Evolutionary conservation across 2,888 invertebrate species (phyloP).

Genomic region (Lomographa bimaculata): DNA sequence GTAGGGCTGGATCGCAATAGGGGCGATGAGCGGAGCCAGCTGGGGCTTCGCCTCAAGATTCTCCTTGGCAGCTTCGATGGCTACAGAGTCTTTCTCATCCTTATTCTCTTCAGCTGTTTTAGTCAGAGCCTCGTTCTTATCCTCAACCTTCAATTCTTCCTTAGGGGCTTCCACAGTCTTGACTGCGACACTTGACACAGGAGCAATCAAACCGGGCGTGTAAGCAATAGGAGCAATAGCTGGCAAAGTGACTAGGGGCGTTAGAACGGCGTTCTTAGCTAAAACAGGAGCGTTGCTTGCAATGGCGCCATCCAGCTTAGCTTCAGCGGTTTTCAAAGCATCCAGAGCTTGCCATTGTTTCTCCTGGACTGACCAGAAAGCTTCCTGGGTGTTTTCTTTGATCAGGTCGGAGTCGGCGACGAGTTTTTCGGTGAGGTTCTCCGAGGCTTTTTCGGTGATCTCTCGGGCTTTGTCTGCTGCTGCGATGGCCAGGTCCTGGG

Average conservation of each 20-base stretch:
- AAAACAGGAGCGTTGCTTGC: slow-evolving; percentile 50
- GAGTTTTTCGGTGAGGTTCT: slow-evolving; percentile 51
- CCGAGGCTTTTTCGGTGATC: slow-evolving; percentile 48
- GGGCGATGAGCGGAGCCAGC: slow-evolving; percentile 10
- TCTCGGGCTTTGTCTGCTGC: slow-evolving; percentile 55
- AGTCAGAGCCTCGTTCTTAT: slow-evolving; percentile 35
- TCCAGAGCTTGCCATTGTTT: slow-evolving; percentile 71
- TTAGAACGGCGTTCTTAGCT: slow-evolving; percentile 45
- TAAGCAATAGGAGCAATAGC: slow-evolving; percentile 17
- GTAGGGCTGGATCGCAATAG: slow-evolving; percentile 14
- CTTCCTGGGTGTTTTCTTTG: slow-evolving; percentile 50
- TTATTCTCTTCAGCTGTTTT: slow-evolving; percentile 33
- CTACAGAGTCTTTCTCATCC: slow-evolving; percentile 26
- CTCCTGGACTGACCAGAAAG: slow-evolving; percentile 64
- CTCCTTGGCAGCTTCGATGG: slow-evolving; percentile 35
- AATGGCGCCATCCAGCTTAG: slow-evolving; percentile 57
- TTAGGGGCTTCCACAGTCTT: slow-evolving; percentile 12
- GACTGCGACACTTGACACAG: too few relatives aligned
- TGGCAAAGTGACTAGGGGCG: slow-evolving; percentile 33
- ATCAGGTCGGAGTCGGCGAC: slow-evolving; percentile 50
- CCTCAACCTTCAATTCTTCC: slow-evolving; percentile 30
- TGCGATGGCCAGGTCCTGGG: slow-evolving; percentile 52
- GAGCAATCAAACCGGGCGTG: slow-evolving; percentile 24
- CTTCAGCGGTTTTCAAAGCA: slow-evolving; percentile 61
- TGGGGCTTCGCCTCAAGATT: slow-evolving; percentile 25